phyloP scores from a whole-genome alignment of 2,888 invertebrate species.

The Spisula subtruncata region DNA sequence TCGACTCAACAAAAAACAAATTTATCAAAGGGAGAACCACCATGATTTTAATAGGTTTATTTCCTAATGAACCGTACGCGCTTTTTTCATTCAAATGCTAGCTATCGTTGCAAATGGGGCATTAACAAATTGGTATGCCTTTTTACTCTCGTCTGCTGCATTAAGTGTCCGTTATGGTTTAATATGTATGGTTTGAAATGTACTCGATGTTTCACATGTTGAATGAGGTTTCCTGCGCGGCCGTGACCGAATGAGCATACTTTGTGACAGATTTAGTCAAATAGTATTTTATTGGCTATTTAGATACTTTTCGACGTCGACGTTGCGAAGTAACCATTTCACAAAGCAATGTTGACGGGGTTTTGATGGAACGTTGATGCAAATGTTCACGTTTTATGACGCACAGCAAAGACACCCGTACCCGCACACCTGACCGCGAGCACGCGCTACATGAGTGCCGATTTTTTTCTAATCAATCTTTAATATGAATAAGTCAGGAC shows the following conservation, averaged over 20 bases:
- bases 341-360: background rate
- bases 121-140: constrained; percentile 62
- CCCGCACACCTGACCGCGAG: background rate
- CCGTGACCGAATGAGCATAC: background rate
- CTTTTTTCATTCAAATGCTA: constrained; percentile 32
- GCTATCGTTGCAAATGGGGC: constrained; percentile 57
- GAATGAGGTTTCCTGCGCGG: background rate
- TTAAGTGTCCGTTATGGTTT: constrained; percentile 18
- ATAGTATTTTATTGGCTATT: background rate
- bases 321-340: background rate
- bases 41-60: constrained; percentile 28
- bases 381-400: background rate
- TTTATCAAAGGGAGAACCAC: constrained; percentile 44
- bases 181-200: constrained; percentile 8
- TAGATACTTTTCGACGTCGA: background rate
- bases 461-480: too few relatives aligned
- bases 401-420: background rate
- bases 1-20: background rate
- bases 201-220: background rate
- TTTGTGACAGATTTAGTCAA: background rate
- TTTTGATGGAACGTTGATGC: background rate
- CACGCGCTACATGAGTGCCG: background rate
- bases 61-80: constrained; percentile 31
- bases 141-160: constrained; percentile 30
- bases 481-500: too few relatives aligned